Evolutionary conservation across 2,113 vertebrate genomes (phyloP).

Genomic region (Prietella phreatophila): DNA sequence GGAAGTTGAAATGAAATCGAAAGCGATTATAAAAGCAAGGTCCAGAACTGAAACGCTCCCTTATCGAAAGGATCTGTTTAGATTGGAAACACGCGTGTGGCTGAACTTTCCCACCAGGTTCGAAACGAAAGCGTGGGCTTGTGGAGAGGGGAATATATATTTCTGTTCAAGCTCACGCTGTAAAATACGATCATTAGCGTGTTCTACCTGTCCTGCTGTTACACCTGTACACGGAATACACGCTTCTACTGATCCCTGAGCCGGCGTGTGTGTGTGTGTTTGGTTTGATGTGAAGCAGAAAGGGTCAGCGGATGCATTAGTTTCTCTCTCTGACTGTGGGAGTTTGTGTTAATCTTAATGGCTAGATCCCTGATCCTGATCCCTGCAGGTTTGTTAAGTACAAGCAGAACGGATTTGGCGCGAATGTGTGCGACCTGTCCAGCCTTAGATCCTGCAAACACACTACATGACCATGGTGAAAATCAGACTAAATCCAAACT

Average conservation of each 20-base stretch:
- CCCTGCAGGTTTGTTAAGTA: constrained; percentile 41
- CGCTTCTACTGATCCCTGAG: neutral
- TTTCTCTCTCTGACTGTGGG: constrained; percentile 31
- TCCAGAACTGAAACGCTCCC: neutral
- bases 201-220: neutral
- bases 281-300: neutral
- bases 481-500: neutral
- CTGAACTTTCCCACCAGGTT: neutral
- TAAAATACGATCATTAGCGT: neutral
- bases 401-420: constrained; percentile 41
- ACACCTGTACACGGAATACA: neutral
- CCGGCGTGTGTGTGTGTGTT: constrained; percentile 43
- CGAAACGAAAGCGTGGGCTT: too few species aligned
- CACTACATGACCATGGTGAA: neutral
- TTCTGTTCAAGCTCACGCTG: neutral
- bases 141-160: neutral
- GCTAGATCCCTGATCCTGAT: constrained; percentile 47
- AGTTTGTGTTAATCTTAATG: constrained; percentile 51
- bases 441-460: constrained; percentile 8
- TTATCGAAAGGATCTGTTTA: neutral
- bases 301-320: neutral
- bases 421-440: neutral
- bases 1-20: neutral
- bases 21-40: neutral
- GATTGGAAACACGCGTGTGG: neutral